Evolutionary conservation across 2,888 invertebrate genomes (phyloP).

Genomic region (Podabrus alpinus): DNA sequence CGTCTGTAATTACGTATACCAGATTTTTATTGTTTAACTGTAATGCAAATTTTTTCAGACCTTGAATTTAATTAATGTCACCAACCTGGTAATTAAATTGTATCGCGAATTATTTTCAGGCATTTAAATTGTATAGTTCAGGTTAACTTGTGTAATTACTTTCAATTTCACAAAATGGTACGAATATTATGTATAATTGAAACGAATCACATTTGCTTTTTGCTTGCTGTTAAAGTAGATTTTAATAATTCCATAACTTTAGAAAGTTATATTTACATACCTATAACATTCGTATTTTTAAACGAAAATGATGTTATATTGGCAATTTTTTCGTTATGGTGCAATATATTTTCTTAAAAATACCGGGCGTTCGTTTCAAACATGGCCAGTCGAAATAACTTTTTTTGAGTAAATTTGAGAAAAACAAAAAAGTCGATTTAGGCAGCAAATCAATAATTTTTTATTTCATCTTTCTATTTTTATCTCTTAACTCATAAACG

Average conservation of each 20-base stretch:
- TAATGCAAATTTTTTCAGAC: not conserved
- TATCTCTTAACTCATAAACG: no score
- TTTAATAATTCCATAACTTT: not conserved
- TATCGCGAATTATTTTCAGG: not conserved
- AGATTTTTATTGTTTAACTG: not conserved
- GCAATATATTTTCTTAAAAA: not conserved
- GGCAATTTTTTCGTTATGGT: not conserved
- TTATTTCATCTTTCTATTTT: no score
- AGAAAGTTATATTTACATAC: not conserved
- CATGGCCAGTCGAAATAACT: no score
- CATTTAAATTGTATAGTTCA: not conserved
- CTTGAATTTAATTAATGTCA: slow-evolving; percentile 13
- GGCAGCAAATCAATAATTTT: no score
- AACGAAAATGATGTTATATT: not conserved
- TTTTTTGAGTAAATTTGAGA: no score
- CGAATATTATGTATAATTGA: not conserved
- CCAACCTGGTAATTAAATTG: not conserved
- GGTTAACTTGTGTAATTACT: not conserved
- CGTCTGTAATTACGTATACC: not conserved
- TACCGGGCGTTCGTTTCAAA: no score
- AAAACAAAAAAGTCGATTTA: no score
- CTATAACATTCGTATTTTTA: not conserved
- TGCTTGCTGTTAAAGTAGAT: not conserved
- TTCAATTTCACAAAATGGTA: not conserved
- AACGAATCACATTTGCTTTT: not conserved